phyloP scores from a whole-genome alignment of 2,797 vertebrate genomes.

The Tachyglossus aculeatus region DNA sequence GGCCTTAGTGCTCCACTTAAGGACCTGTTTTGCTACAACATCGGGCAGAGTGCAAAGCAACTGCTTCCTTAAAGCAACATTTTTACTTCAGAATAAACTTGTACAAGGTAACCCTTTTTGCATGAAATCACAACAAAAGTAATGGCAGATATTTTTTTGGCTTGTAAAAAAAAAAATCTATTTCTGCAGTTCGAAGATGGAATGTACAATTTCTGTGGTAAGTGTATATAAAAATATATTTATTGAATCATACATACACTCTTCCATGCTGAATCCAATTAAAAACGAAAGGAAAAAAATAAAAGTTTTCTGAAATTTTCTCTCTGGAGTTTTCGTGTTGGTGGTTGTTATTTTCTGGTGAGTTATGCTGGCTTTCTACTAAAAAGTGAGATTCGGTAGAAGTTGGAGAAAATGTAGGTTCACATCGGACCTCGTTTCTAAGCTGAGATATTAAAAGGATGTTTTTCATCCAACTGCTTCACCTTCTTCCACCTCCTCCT shows the following conservation, averaged over 20 bases:
- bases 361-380: not conserved
- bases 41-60: constrained; percentile 82
- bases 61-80: constrained; percentile 77
- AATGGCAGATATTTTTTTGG: constrained; percentile 93
- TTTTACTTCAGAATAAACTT: constrained; percentile 85
- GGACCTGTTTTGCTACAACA: constrained; percentile 73
- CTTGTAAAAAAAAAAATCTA: constrained; percentile 89
- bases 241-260: constrained; percentile 96
- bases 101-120: constrained; percentile 79
- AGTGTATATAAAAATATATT: constrained; percentile 98
- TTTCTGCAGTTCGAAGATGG: constrained; percentile 79
- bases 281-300: constrained; percentile 84
- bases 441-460: too few species aligned
- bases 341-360: not conserved
- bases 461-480: too few species aligned
- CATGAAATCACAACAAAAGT: constrained; percentile 85
- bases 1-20: constrained; percentile 89
- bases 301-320: constrained; percentile 91
- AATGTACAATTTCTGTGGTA: constrained; percentile 97
- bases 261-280: constrained; percentile 91
- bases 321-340: constrained; percentile 30
- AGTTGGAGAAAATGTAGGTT: too few species aligned
- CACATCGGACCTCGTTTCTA: too few species aligned
- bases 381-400: too few species aligned
- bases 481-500: too few species aligned